These are phyloP conservation scores for Drosophila baimaii DNA, from an alignment of 1,140 invertebrate species.

Conservation along the genomic window DNA sequence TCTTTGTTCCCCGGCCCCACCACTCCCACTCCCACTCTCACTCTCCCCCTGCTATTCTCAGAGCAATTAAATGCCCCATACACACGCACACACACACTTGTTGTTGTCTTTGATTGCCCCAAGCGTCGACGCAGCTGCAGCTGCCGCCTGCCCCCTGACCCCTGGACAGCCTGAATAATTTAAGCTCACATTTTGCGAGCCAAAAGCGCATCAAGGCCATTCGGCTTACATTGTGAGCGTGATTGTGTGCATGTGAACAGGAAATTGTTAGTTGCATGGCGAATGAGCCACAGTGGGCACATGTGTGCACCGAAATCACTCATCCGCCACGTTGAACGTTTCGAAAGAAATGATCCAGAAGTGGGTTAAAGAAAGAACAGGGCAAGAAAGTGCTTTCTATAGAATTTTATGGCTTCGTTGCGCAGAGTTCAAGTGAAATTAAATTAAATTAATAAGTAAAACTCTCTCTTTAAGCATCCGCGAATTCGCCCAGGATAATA, in stretches of 20 bases:
- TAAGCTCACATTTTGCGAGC: conserved; percentile 62
- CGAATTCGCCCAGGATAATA: not conserved
- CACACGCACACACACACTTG: conserved; percentile 29
- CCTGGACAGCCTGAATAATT: conserved; percentile 68
- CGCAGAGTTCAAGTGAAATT: not conserved
- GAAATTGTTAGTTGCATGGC: conserved; percentile 56
- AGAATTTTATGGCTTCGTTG: not conserved
- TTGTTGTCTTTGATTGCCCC: conserved; percentile 64
- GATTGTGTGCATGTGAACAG: conserved; percentile 46
- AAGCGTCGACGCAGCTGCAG: conserved; percentile 43
- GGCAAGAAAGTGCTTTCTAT: not conserved
- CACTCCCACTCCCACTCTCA: not conserved
- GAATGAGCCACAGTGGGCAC: conserved; percentile 31
- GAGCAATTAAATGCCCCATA: conserved; percentile 73
- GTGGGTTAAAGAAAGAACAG: too few species aligned
- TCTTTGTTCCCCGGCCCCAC: conserved; percentile 8
- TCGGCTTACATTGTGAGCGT: conserved; percentile 35
- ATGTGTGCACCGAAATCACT: not conserved
- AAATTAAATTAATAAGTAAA: not conserved
- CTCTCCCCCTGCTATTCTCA: conserved; percentile 47
- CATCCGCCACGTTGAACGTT: conserved; percentile 1
- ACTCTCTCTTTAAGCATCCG: not conserved
- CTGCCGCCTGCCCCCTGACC: conserved; percentile 29
- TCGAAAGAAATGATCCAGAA: not conserved
- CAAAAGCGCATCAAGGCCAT: conserved; percentile 64